These are phyloP conservation scores for Tympanuchus pallidicinctus DNA, from an alignment of 2,113 vertebrate species.

Conservation along the genomic window DNA sequence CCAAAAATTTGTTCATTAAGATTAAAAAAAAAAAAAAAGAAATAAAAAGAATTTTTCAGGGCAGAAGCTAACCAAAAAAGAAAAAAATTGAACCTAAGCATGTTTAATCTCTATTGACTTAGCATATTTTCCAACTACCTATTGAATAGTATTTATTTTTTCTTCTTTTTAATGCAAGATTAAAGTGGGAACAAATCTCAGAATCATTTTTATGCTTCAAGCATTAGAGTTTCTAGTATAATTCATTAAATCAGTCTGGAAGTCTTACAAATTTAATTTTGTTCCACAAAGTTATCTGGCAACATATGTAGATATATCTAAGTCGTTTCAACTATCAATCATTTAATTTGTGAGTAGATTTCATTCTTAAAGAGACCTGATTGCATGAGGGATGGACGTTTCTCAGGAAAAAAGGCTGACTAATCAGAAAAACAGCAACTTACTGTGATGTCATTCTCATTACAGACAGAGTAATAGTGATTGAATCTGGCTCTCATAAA, in stretches of 20 bases:
- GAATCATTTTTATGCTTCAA: neutral
- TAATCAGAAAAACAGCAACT: slow-evolving; percentile 22
- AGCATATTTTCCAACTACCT: neutral
- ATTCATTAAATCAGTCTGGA: neutral
- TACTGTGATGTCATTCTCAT: neutral
- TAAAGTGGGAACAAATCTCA: neutral
- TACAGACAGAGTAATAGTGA: neutral
- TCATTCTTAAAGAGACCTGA: neutral
- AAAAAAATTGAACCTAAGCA: neutral
- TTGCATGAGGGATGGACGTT: neutral
- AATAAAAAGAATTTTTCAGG: neutral
- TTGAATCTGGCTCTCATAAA: neutral
- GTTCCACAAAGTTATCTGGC: neutral
- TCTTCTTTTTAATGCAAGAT: neutral
- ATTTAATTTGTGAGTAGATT: neutral
- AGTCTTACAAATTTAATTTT: neutral
- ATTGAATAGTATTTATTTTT: neutral
- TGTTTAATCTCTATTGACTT: neutral
- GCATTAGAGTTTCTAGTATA: neutral
- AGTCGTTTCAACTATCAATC: neutral
- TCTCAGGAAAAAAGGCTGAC: slow-evolving; percentile 19
- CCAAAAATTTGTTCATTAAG: neutral
- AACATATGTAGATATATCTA: neutral
- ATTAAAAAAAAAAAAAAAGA: too few species aligned
- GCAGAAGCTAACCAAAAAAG: neutral